Evolutionary conservation across 23 tunicate genomes (phyloP), one percentile per base, ranked within the genome.

Genomic region (Botrylloides violaceus): DNA sequence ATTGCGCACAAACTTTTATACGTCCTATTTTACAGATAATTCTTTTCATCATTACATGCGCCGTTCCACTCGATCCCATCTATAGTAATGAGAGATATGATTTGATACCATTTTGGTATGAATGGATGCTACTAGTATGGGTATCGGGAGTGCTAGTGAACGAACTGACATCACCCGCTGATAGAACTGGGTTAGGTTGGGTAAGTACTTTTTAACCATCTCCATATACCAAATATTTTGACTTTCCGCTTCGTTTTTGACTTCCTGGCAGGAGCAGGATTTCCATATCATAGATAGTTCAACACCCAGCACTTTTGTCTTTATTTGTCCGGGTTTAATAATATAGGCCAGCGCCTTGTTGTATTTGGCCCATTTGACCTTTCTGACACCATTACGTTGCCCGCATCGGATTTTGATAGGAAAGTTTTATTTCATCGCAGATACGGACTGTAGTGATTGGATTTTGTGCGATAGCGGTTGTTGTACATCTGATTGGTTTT

Each of bases 111-210:
- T 35, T 58, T 31, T 81, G 87, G 85, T 75, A 83, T 48, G 97
- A 90, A 61, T 80, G 85, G 85, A 36, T 90, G 77, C 36, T 90
- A 58, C 74, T 90, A 59, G 81, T 83, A 4, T 90, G 97, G 97
- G 81, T 90, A 12, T 64, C 97, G 35, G 97, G 97, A 6, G 90
- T 83, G 49, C 62, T 90, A 49, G 97, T 90, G 26, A 79, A 83
- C 56, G 97, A 90, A 70, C 34, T 90, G 3, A 83, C 90, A 29
- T 78, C 76, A 36, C 97, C 85, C 1, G 71, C 81, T 26, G 65
- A 55, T 49, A 60, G 97, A 34, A 73, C 97, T 29, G 90, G 90
- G 1, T 66, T 90, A 28, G 83, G 92, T 15, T 77, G 84, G 70
- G 96, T 88, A 87, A 70, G 87, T 75, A 35, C n/a, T n/a, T n/a